Conservation (phyloP, 2,888 invertebrate species). For the Apotomis betuletana region DNA sequence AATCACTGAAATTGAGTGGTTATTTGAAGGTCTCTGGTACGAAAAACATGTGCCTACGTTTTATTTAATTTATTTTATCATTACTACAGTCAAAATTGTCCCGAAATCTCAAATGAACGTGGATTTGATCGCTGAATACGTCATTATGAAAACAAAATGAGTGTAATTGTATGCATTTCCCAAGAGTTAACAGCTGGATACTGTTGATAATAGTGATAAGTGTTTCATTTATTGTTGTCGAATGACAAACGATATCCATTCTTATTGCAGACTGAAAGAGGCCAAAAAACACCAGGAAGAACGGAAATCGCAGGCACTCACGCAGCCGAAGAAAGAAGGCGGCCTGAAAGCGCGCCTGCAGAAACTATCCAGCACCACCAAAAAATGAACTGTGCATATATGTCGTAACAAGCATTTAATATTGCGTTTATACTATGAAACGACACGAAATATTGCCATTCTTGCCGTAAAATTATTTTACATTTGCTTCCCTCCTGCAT, state of each 20-base stretch:
- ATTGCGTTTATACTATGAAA: not conserved
- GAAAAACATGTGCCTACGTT: too few species aligned
- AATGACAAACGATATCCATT: not conserved
- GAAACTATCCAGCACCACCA: conserved; percentile 77
- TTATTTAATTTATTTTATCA: too few species aligned
- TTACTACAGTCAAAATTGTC: too few species aligned
- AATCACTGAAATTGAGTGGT: too few species aligned
- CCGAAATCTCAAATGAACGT: too few species aligned
- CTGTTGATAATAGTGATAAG: too few species aligned
- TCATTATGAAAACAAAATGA: too few species aligned
- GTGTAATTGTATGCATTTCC: too few species aligned
- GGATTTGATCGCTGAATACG: too few species aligned
- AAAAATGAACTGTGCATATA: conserved; percentile 47
- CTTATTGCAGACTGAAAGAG: conserved; percentile 83
- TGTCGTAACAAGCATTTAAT: not conserved
- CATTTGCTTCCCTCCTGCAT: not conserved
- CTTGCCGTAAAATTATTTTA: conserved; percentile 21
- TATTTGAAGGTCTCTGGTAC: too few species aligned
- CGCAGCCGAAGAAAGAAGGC: conserved; percentile 85
- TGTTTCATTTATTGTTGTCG: too few species aligned
- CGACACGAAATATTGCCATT: conserved; percentile 12
- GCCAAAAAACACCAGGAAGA: conserved; percentile 84
- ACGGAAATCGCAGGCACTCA: conserved; percentile 75
- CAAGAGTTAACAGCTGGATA: too few species aligned
- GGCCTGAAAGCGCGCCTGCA: conserved; percentile 86